Evolutionary conservation across 2,888 invertebrate genomes (phyloP), one percentile per base, ranked within the genome.

Genomic region (Galerucella pusilla): DNA sequence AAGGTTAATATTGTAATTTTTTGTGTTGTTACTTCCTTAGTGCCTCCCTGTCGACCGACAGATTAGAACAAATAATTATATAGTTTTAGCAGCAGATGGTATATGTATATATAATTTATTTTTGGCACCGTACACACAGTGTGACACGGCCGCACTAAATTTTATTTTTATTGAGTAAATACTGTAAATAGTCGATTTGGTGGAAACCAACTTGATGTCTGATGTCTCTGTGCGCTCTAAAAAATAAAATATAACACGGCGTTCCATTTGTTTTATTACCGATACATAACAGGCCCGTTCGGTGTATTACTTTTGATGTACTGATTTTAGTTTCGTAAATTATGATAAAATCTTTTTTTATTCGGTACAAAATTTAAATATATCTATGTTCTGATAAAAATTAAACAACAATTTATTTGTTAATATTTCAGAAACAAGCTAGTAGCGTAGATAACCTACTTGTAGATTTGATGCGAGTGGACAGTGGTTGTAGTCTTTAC

Each of bases 161-260:
- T 71, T 71, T 70, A 70, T 70, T 70, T 70, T 64, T 54, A 70
- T 70, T 70, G 70, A 70, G 64, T 70, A 70, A 70, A 70, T 70
- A 70, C 35, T 63, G 63, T 70, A 70, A 70, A 70, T 64, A 70
- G 54, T 64, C 61, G 70, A 64, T 70, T 65, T 64, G 52, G 49
- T 70, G 70, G 63, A 70, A 64, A 63, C 61, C 61, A 49, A 28
- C 59, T 61, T 59, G 59, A 68, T 68, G 68, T 61, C 69, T 65
- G 64, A 49, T 65, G 64, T 65, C 46, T 65, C 46, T 65, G 20
- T 42, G 20, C 35, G 35, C 46, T 65, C 46, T 65, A 20, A 5
- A 65, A 65, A 65, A 65, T 65, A 65, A 69, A 28, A 69, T 61
- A 46, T 49, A 49, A 61, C 61, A 61, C 59, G 59, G 46, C 35